phyloP scores from a whole-genome alignment of 2,113 vertebrate genomes.

The Mixornis gularis region DNA sequence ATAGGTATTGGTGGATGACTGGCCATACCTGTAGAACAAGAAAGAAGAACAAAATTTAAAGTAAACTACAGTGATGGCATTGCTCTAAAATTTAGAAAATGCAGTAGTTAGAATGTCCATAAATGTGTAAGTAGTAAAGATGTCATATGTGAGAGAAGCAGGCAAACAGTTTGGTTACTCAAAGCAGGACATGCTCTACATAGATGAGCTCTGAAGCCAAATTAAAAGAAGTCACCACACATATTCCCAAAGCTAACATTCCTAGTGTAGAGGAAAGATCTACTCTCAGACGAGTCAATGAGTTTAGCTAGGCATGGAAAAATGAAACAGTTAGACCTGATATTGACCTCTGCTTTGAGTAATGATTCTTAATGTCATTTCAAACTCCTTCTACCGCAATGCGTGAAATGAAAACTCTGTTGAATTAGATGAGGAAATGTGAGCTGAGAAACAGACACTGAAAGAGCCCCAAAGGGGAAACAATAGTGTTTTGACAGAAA shows the following conservation, averaged over 20 bases:
- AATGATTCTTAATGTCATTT: constrained; percentile 80
- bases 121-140: constrained; percentile 80
- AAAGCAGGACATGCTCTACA: constrained; percentile 93
- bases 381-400: constrained; percentile 83
- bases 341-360: constrained; percentile 84
- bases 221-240: constrained; percentile 85
- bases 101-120: constrained; percentile 73
- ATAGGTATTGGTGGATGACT: constrained; percentile 95
- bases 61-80: neutral
- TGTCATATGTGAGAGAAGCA: constrained; percentile 76
- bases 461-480: constrained; percentile 76
- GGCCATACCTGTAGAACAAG: constrained; percentile 88
- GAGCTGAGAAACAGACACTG: constrained; percentile 67
- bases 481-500: constrained; percentile 70
- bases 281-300: constrained; percentile 75
- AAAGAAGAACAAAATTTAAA: constrained; percentile 44
- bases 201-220: constrained; percentile 83
- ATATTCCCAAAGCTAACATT: constrained; percentile 78
- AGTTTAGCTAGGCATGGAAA: constrained; percentile 76
- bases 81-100: constrained; percentile 54
- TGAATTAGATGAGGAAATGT: constrained; percentile 79
- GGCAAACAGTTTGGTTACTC: constrained; percentile 88
- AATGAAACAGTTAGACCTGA: constrained; percentile 74
- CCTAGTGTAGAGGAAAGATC: constrained; percentile 82
- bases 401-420: constrained; percentile 79